Evolutionary conservation across 2,888 invertebrate genomes (phyloP).

Genomic region (Cancer borealis): DNA sequence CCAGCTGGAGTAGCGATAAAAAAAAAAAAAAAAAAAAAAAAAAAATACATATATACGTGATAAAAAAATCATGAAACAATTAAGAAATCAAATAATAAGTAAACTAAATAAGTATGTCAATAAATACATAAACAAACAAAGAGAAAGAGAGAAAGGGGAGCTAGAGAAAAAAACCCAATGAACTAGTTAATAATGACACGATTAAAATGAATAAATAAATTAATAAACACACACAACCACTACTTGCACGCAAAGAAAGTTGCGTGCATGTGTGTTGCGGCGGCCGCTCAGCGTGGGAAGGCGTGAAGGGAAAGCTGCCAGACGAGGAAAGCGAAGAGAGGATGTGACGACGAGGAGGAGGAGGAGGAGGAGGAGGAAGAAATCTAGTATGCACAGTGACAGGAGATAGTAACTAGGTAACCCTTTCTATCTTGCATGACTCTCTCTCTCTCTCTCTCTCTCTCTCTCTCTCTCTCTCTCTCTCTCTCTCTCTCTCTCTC

Average conservation of each 20-base stretch:
- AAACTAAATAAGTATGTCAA: background rate
- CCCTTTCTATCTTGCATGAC: background rate
- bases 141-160: background rate
- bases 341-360: background rate
- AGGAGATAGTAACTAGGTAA: background rate
- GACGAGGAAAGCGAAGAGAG: background rate
- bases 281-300: background rate
- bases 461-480: background rate
- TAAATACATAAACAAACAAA: background rate
- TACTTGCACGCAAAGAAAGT: background rate
- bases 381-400: background rate
- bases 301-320: background rate
- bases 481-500: slow-evolving; percentile 20
- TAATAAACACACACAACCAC: background rate
- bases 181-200: background rate
- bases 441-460: background rate
- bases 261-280: background rate
- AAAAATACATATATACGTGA: background rate
- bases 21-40: background rate
- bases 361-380: background rate
- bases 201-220: background rate
- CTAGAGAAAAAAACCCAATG: background rate
- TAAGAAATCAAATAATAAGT: background rate
- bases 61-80: background rate
- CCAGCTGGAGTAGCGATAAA: background rate